A percentile compares a stretch with the other conserved stretches of the same genome.
These are phyloP conservation scores for Heliconius eleuchia DNA, from an alignment of 1,140 invertebrate species.

Conservation along the genomic window DNA sequence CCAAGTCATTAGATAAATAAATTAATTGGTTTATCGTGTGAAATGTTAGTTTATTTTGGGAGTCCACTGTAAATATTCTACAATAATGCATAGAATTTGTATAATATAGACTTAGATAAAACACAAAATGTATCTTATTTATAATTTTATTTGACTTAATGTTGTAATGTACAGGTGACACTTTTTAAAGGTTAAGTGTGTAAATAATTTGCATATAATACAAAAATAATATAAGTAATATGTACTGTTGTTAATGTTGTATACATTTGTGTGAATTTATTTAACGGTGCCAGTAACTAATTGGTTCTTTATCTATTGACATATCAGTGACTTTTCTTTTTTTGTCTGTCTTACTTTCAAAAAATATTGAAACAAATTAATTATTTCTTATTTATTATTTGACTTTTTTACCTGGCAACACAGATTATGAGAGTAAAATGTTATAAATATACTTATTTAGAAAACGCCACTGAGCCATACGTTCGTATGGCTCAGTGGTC, in stretches of 20 bases:
- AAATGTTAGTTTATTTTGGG: slow-evolving; percentile 23
- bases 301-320: slow-evolving; percentile 45
- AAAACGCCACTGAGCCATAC: too few relatives aligned
- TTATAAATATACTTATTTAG: neutral
- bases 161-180: slow-evolving; percentile 32
- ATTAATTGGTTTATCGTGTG: slow-evolving; percentile 20
- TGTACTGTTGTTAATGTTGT: slow-evolving; percentile 33
- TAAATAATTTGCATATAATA: slow-evolving; percentile 36
- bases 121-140: slow-evolving; percentile 32
- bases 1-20: slow-evolving; percentile 38
- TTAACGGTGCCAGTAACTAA: slow-evolving; percentile 56
- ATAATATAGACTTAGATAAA: slow-evolving; percentile 33
- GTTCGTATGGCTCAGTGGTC: too few relatives aligned
- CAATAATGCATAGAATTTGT: slow-evolving; percentile 30
- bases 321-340: slow-evolving; percentile 52
- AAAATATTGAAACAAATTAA: neutral
- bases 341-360: neutral
- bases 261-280: slow-evolving; percentile 45
- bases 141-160: slow-evolving; percentile 29
- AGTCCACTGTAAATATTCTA: slow-evolving; percentile 33
- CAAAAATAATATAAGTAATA: slow-evolving; percentile 26
- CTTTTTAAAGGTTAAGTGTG: slow-evolving; percentile 14
- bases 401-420: slow-evolving; percentile 5
- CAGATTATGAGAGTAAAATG: neutral
- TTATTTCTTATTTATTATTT: neutral